Conservation (phyloP, 2,113 vertebrate species). For the Campylorhamphus procurvoides region DNA sequence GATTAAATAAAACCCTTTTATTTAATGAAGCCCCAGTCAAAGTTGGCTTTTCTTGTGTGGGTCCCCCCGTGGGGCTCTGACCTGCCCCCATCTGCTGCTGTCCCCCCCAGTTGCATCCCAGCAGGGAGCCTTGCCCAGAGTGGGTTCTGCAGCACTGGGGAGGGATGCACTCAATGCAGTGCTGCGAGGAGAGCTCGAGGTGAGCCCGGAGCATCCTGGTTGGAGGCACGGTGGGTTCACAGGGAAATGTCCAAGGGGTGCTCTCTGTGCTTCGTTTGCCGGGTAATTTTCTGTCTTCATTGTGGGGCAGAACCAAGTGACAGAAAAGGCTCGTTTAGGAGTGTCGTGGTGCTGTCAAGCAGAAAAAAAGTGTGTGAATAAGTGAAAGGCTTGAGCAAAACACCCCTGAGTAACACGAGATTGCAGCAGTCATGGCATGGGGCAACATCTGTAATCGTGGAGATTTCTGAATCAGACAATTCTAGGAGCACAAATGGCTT, state of each 20-base stretch:
- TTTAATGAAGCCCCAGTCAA: neutral
- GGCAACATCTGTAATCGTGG: neutral
- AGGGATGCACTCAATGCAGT: neutral
- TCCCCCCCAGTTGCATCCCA: neutral
- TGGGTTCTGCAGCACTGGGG: neutral
- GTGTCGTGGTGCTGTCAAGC: accelerated
- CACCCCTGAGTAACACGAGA: neutral
- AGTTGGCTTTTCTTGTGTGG: too few relatives aligned
- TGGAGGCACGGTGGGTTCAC: neutral
- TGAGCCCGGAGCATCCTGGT: neutral
- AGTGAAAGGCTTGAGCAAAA: neutral
- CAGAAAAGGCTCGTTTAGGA: neutral
- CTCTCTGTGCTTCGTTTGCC: accelerated
- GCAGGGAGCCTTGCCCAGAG: neutral
- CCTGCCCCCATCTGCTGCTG: neutral
- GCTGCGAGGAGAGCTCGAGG: neutral
- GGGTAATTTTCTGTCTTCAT: neutral
- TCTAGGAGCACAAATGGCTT: neutral
- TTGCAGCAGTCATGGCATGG: accelerated
- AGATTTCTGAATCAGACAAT: neutral
- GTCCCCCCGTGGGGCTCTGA: neutral
- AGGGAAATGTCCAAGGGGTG: accelerated
- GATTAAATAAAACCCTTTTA: too few relatives aligned
- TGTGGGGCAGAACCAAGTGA: accelerated
- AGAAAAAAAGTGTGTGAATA: too few relatives aligned